Percentiles rank a stretch among this genome's conserved stretches.
These are phyloP conservation scores for Silurus lanzhouensis DNA, from an alignment of 2,797 vertebrate species.

Conservation along the genomic window DNA sequence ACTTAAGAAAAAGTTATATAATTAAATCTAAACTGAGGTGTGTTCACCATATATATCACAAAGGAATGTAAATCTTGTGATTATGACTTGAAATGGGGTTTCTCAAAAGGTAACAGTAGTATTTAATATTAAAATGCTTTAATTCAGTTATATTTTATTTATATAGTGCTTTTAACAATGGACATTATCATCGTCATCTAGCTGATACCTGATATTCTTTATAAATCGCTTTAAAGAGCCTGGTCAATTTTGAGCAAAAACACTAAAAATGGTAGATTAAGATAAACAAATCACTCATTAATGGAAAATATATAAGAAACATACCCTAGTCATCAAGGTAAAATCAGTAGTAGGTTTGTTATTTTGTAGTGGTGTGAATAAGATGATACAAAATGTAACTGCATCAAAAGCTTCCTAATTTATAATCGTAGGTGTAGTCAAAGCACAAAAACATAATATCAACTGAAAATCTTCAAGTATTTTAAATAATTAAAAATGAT, in stretches of 20 bases:
- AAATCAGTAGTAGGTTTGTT: constrained; percentile 8
- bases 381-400: neutral
- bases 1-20: neutral
- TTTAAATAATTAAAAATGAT: neutral
- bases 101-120: neutral
- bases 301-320: neutral
- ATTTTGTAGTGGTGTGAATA: constrained; percentile 12
- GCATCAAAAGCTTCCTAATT: neutral
- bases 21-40: neutral
- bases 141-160: no score
- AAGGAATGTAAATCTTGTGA: neutral
- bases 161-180: no score
- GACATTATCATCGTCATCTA: no score
- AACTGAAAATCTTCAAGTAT: neutral
- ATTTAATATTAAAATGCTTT: neutral
- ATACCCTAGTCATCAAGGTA: neutral
- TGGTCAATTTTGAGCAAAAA: neutral
- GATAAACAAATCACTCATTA: constrained; percentile 11
- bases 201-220: neutral
- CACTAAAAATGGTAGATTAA: neutral
- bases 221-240: neutral
- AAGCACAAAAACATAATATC: neutral
- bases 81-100: neutral
- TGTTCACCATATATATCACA: neutral
- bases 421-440: neutral